A percentile compares a stretch with the other conserved stretches of the same genome.
Evolutionary conservation across 2,797 vertebrate genomes (phyloP).

Genomic region (Muscicapa striata): DNA sequence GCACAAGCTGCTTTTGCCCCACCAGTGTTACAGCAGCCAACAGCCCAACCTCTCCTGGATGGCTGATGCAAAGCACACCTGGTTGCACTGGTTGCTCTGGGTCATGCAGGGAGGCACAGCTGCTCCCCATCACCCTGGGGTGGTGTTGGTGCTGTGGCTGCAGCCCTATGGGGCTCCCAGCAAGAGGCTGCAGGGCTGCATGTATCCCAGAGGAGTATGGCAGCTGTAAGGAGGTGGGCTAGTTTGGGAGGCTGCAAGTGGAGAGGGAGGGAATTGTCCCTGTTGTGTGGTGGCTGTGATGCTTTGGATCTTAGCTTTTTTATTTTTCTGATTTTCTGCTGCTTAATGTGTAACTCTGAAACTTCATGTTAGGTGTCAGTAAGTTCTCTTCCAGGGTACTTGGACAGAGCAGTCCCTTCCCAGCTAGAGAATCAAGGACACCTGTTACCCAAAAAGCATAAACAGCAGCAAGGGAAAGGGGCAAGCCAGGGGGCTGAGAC

Average conservation of each 20-base stretch:
- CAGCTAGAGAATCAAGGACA: too few relatives aligned
- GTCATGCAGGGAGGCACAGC: not conserved
- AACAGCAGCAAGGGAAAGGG: too few relatives aligned
- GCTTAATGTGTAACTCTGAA: too few relatives aligned
- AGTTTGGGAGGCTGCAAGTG: not conserved
- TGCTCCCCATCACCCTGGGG: accelerated
- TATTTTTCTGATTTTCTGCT: too few relatives aligned
- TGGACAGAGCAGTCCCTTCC: too few relatives aligned
- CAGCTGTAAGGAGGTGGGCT: not conserved
- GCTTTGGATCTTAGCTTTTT: too few relatives aligned
- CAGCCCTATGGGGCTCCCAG: accelerated
- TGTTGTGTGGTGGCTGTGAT: too few relatives aligned
- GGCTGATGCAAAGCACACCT: not conserved
- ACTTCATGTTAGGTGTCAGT: too few relatives aligned
- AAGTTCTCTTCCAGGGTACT: too few relatives aligned
- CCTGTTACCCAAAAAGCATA: too few relatives aligned
- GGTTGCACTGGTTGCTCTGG: not conserved
- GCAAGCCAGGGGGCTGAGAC: too few relatives aligned
- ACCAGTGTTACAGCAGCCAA: not conserved
- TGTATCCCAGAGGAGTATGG: accelerated
- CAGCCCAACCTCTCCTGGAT: not conserved
- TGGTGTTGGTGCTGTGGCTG: accelerated
- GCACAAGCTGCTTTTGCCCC: not conserved
- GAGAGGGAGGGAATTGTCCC: not conserved
- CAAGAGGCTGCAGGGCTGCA: not conserved